A percentile compares a stretch with the other conserved stretches of the same genome.
Evolutionary conservation across 2,888 invertebrate genomes (phyloP).

Genomic region (Tubulanus polymorphus): DNA sequence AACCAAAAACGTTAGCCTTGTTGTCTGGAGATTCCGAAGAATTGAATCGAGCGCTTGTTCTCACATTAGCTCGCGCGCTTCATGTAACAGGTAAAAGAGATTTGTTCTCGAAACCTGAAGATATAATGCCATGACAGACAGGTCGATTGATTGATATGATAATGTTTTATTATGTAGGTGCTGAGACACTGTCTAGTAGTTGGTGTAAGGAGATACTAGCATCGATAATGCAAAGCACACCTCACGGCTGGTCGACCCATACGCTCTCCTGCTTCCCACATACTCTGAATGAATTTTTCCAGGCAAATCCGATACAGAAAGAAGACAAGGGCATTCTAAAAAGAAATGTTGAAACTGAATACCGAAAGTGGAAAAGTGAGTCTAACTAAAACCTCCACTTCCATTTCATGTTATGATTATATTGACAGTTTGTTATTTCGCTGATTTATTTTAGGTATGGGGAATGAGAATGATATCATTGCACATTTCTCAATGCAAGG

Average conservation of each 20-base stretch:
- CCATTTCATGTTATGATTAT: not conserved
- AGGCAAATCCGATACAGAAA: constrained; percentile 32
- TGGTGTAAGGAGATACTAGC: constrained; percentile 88
- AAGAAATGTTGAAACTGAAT: constrained; percentile 63
- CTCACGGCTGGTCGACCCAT: constrained; percentile 92
- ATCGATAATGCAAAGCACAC: constrained; percentile 87
- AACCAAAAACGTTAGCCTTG: constrained; percentile 73
- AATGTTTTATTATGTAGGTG: constrained; percentile 51
- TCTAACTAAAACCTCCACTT: not conserved
- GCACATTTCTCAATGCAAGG: constrained; percentile 93
- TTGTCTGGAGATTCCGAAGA: constrained; percentile 94
- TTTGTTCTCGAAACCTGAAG: constrained; percentile 1
- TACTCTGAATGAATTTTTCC: constrained; percentile 81
- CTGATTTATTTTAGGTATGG: constrained; percentile 67
- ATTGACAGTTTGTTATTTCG: constrained; percentile 4
- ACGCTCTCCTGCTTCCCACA: constrained; percentile 88
- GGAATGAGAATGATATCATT: constrained; percentile 92
- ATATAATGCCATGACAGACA: not conserved
- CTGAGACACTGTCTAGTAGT: constrained; percentile 63
- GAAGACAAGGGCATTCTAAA: constrained; percentile 89
- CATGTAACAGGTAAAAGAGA: constrained; percentile 75
- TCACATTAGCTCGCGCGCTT: constrained; percentile 88
- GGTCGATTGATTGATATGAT: too few relatives aligned
- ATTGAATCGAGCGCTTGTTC: constrained; percentile 84
- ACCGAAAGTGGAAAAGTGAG: constrained; percentile 77